Percentiles rank a stretch among this genome's conserved stretches.
Conservation (phyloP, 2,113 vertebrate species). For the Chamaea fasciata region DNA sequence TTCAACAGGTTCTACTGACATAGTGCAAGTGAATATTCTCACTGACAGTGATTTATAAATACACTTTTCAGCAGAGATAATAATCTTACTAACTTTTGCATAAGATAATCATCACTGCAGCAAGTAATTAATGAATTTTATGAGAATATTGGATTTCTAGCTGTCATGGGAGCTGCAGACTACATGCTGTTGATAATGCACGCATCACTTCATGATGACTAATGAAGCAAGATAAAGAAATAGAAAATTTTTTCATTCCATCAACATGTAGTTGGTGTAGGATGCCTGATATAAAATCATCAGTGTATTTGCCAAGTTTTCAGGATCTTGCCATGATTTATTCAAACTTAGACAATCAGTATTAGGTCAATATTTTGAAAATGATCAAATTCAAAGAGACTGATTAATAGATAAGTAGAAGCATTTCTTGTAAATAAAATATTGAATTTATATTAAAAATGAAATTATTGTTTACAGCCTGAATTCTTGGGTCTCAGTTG, state of each 20-base stretch:
- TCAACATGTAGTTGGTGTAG: slow-evolving; percentile 48
- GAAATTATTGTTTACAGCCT: slow-evolving; percentile 34
- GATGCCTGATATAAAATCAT: slow-evolving; percentile 65
- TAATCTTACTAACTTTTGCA: slow-evolving; percentile 38
- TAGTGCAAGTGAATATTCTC: slow-evolving; percentile 4
- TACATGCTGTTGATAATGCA: slow-evolving; percentile 13
- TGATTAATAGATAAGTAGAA: slow-evolving; percentile 26
- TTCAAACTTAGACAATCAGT: slow-evolving; percentile 51
- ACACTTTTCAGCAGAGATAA: slow-evolving; percentile 33
- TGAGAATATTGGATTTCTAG: slow-evolving; percentile 48
- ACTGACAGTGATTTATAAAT: slow-evolving; percentile 16
- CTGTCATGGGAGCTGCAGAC: slow-evolving; percentile 52
- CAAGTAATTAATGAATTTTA: slow-evolving; percentile 46
- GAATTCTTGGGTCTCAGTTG: slow-evolving; percentile 11
- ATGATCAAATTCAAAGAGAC: slow-evolving; percentile 28
- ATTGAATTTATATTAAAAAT: slow-evolving; percentile 9
- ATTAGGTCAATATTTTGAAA: slow-evolving; percentile 52
- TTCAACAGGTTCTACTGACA: slow-evolving; percentile 51
- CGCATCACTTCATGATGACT: slow-evolving; percentile 59
- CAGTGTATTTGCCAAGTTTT: slow-evolving; percentile 62
- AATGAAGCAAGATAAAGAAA: slow-evolving; percentile 69
- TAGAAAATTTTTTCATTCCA: slow-evolving; percentile 30
- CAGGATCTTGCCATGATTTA: slow-evolving; percentile 65
- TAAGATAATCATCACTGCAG: slow-evolving; percentile 25
- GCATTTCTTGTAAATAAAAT: slow-evolving; percentile 49